Conservation (phyloP, 2,888 invertebrate genomes). For the Drosophila parthenogenetica region DNA sequence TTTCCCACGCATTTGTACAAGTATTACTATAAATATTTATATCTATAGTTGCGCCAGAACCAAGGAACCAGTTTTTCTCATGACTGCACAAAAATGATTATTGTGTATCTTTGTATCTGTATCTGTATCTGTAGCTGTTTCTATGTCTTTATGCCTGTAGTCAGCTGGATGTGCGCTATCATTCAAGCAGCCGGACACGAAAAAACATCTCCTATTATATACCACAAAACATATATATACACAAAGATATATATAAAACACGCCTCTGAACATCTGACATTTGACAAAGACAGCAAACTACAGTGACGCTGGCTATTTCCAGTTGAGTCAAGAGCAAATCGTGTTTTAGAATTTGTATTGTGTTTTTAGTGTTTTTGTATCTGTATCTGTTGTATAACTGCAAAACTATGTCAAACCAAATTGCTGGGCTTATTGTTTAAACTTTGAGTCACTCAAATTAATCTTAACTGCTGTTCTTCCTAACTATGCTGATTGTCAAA, state of each 20-base stretch:
- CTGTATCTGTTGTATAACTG: constrained; percentile 62
- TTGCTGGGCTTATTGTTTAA: constrained; percentile 21
- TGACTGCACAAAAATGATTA: constrained; percentile 44
- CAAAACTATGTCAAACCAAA: constrained; percentile 62
- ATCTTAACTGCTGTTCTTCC: constrained; percentile 22
- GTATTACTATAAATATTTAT: constrained; percentile 66
- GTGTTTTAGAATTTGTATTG: constrained; percentile 70
- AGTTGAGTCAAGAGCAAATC: constrained; percentile 64
- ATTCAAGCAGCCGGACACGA: constrained; percentile 42
- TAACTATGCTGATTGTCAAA: not conserved
- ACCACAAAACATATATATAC: constrained; percentile 6
- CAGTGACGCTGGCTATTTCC: constrained; percentile 18
- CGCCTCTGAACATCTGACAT: constrained; percentile 58
- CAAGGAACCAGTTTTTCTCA: constrained; percentile 61
- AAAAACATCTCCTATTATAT: constrained; percentile 39
- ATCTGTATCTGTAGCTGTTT: constrained; percentile 22
- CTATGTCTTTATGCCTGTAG: constrained; percentile 6
- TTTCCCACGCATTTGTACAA: constrained; percentile 71
- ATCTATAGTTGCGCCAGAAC: constrained; percentile 47
- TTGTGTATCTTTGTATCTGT: constrained; percentile 31
- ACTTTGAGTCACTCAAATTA: constrained; percentile 24
- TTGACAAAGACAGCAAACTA: constrained; percentile 25
- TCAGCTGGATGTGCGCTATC: constrained; percentile 57
- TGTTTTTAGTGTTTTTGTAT: constrained; percentile 54
- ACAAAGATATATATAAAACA: constrained; percentile 10